These are phyloP conservation scores for Oncorhynchus keta DNA, from an alignment of 2,113 vertebrate genomes.

Conservation along the genomic window DNA sequence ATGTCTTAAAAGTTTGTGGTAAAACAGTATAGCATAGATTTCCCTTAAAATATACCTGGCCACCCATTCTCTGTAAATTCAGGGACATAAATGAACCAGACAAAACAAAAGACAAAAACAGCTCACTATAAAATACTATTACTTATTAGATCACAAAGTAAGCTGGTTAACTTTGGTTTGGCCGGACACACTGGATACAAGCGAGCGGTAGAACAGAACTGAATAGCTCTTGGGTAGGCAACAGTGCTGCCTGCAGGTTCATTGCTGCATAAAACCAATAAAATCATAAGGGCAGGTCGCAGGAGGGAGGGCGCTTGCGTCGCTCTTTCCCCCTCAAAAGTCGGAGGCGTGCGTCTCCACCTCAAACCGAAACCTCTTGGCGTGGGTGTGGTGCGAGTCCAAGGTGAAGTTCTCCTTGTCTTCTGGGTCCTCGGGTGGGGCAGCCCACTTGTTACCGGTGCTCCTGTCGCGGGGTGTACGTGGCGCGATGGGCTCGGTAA, in stretches of 20 bases:
- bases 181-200: constrained; percentile 20
- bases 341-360: constrained; percentile 65
- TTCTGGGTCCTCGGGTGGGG: constrained; percentile 75
- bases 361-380: constrained; percentile 86
- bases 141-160: constrained; percentile 36
- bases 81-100: not conserved
- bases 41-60: constrained; percentile 18
- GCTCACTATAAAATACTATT: constrained; percentile 25
- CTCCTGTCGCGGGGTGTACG: constrained; percentile 71
- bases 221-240: constrained; percentile 9
- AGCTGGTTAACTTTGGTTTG: constrained; percentile 68
- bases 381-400: constrained; percentile 76
- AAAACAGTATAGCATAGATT: constrained; percentile 54
- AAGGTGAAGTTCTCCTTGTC: constrained; percentile 91
- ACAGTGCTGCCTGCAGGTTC: constrained; percentile 18
- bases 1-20: constrained; percentile 10
- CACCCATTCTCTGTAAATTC: constrained; percentile 18
- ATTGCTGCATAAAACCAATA: constrained; percentile 47
- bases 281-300: constrained; percentile 31
- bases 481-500: constrained; percentile 56
- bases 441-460: constrained; percentile 68
- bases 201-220: constrained; percentile 13
- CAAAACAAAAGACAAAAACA: constrained; percentile 8
- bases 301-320: not conserved
- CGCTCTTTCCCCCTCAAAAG: constrained; percentile 38